These are phyloP conservation scores for Xiphophorus hellerii DNA, from an alignment of 2,113 vertebrate species.

Conservation along the genomic window DNA sequence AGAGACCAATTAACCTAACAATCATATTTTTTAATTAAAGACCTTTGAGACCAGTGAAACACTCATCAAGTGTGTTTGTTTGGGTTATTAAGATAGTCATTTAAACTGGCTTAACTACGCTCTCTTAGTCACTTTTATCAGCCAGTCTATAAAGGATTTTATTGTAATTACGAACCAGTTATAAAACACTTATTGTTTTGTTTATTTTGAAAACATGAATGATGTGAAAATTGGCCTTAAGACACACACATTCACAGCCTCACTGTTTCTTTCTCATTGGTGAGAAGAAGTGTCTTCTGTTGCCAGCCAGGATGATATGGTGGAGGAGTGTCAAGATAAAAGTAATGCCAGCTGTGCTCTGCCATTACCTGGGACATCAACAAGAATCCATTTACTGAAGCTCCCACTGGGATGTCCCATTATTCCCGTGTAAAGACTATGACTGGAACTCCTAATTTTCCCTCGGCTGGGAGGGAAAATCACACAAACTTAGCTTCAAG, in stretches of 20 bases:
- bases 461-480: not conserved
- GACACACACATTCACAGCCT: not conserved
- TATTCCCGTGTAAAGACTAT: slow-evolving; percentile 22
- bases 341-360: slow-evolving; percentile 29
- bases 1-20: too few species aligned
- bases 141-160: too few species aligned
- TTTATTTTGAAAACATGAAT: too few species aligned
- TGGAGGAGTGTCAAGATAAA: slow-evolving; percentile 5
- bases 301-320: slow-evolving; percentile 10
- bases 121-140: too few species aligned
- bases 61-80: too few species aligned
- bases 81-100: too few species aligned
- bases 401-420: slow-evolving; percentile 14
- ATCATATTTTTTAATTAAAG: too few species aligned
- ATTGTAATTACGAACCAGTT: too few species aligned
- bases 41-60: too few species aligned
- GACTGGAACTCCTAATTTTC: slow-evolving; percentile 13
- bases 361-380: slow-evolving; percentile 42
- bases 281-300: not conserved
- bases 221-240: not conserved
- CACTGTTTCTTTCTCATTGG: not conserved
- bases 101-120: too few species aligned
- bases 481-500: not conserved
- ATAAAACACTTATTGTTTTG: too few species aligned
- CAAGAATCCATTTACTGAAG: slow-evolving; percentile 28